Evolutionary conservation across 2,113 vertebrate species (phyloP), one percentile per base, ranked within the genome.

Genomic region (Anolis sagrei): DNA sequence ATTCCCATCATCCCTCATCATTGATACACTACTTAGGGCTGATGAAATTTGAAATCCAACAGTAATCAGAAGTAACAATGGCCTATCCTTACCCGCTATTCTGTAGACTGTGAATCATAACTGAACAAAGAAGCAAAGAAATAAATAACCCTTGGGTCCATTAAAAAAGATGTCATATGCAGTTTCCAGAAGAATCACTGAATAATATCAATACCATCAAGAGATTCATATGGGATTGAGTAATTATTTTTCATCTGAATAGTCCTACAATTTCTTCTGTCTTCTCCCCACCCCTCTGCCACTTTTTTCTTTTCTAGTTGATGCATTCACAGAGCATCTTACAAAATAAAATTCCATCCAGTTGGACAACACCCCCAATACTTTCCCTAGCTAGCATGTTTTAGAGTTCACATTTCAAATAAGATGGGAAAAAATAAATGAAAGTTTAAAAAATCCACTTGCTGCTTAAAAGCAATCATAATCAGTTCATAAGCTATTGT

Each of bases 391-490:
- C 10, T 61, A 34, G 49, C 8, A 29, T 48, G 19, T 85, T 62
- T 73, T 62, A 62, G 27, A 58, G 19, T n/a, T 54, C 51, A 54
- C 51, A 54, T 54, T 54, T 54, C 51, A 54, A 54, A 54, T 14
- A 14, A 54, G 51, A 9, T 14, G 9, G 51, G 39, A 25, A 44
- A 72, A 58, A 61, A 44, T 34, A 54, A 74, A 62, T 48, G 23
- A 81, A 85, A 83, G 36, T 44, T 44, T 4, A 44, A 44, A 44
- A 44, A 83, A 79, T 69, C 49, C 51, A 68, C 51, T 9, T 10
- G 13, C 49, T 79, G 34, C 36, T 85, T 76, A 79, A 85, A 85
- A 85, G 36, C 68, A 72, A 85, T 85, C 76, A 79, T 14, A 29
- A 27, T 85, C 84, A 79, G 70, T n/a, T 73, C 76, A 73, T 85